Evolutionary conservation across 1,140 invertebrate species (phyloP).

Genomic region (Drosophila oshimai): DNA sequence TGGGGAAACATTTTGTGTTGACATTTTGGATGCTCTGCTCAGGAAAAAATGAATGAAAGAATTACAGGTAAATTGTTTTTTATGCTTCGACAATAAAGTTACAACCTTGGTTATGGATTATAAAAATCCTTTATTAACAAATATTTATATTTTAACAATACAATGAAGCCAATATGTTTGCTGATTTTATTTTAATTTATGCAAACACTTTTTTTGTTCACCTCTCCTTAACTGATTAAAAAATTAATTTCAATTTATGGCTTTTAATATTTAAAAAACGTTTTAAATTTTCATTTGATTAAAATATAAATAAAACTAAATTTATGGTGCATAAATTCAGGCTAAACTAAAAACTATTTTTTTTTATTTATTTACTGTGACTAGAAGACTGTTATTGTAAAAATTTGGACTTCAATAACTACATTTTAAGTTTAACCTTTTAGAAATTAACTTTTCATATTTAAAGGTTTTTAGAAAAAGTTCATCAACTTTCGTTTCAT

Average conservation of each 20-base stretch:
- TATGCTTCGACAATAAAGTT: neutral
- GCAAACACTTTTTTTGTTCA: too few species aligned
- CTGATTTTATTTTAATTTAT: neutral
- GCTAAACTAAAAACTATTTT: too few species aligned
- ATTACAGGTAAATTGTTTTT: neutral
- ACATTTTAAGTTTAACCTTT: neutral
- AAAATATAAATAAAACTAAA: neutral
- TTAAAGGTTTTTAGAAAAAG: neutral
- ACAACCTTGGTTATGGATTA: neutral
- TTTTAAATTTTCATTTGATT: neutral
- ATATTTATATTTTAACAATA: slow-evolving; percentile 2
- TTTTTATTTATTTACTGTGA: too few species aligned
- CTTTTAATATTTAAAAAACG: neutral
- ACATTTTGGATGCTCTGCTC: neutral
- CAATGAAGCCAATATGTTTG: neutral
- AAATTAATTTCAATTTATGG: neutral
- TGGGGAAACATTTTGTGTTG: too few species aligned
- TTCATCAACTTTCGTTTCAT: neutral
- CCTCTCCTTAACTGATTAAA: too few species aligned
- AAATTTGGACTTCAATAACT: too few species aligned
- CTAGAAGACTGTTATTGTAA: too few species aligned
- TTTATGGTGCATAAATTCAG: too few species aligned
- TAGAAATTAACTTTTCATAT: too few species aligned
- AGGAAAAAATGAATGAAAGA: neutral
- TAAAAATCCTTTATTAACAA: too few species aligned